Evolutionary conservation across 2,888 invertebrate species (phyloP).

Genomic region (Stenodema calcarata): DNA sequence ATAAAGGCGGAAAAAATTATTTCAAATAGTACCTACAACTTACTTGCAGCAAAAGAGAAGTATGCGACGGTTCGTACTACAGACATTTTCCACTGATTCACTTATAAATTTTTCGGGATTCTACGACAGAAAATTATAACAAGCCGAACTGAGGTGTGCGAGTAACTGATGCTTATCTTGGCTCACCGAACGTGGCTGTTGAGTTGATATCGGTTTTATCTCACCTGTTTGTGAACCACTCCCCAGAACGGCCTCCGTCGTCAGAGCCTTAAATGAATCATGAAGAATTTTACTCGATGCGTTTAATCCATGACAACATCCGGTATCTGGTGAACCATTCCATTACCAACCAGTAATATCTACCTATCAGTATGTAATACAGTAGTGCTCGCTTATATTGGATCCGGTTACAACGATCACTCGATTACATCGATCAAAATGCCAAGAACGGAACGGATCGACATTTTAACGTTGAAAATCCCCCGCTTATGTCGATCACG

Average conservation of each 20-base stretch:
- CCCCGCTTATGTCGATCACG: too few species aligned
- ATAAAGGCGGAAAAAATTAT: too few species aligned
- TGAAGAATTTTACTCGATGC: not conserved
- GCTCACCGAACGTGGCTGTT: not conserved
- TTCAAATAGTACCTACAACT: too few species aligned
- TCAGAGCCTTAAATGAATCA: not conserved
- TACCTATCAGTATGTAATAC: too few species aligned
- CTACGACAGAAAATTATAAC: not conserved
- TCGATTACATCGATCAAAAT: too few species aligned
- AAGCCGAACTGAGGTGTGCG: not conserved
- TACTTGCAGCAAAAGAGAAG: slow-evolving; percentile 36
- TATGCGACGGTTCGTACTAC: slow-evolving; percentile 17
- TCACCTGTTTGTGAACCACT: not conserved
- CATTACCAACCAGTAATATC: too few species aligned
- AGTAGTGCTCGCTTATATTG: too few species aligned
- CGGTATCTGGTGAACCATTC: too few species aligned
- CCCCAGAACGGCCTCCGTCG: not conserved
- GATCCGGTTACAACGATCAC: too few species aligned
- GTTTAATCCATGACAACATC: too few species aligned
- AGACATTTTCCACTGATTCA: not conserved
- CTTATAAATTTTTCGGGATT: not conserved
- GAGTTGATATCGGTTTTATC: slow-evolving; percentile 7
- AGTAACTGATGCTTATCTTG: slow-evolving; percentile 9
- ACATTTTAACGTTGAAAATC: too few species aligned
- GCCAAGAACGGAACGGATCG: too few species aligned